Base-by-base conservation (phyloP, 2,797 vertebrate genomes). In the Anolis apletophallus region DNA sequence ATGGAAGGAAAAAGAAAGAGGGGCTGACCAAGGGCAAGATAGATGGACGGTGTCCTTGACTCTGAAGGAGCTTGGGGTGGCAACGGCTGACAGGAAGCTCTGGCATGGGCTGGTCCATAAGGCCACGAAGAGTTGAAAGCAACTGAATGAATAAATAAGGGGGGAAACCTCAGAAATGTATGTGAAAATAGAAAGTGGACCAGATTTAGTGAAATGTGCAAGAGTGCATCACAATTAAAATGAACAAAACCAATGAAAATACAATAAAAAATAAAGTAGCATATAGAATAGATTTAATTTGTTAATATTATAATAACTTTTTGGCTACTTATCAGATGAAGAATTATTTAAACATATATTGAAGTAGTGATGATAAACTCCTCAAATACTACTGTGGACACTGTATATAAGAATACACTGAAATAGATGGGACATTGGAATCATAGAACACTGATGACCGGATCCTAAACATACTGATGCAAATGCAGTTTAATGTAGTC, bases 321-420 rank as follows among this genome's bases (percentile, higher is more conserved):
- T n/a, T n/a, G n/a, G 57, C 87, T 88, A 87, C 46, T 90, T 89
- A 55, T 0, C 11, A 87, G 3, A 87, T 90, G 80, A 90, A 80
- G 69, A 88, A 91, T 67, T 83, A 86, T 87, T 52, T 91, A 90
- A 52, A 85, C 80, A 1, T 59, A 59, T 91, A 88, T 74, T 87
- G 87, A 88, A 88, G 80, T 89, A 91, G 86, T 87, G 92, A 86
- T 92, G 88, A 89, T 92, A 88, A 92, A n/a, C 87, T 72, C 87
- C 78, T 87, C 80, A 91, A 89, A 84, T 52, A 61, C 50, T 90
- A 40, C 75, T 91, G 17, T 29, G 9, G 34, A 91, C 1, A 89
- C 89, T 79, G 32, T 89, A 82, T 93, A 34, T 84, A 75, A 86
- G 79, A 84, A 88, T 91, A 92, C 91, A 93, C 91, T 95, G 93